Percentiles rank a stretch among this genome's conserved stretches.
Evolutionary conservation across 2,888 invertebrate species (phyloP).

Genomic region (Heteromyza rotundicornis): DNA sequence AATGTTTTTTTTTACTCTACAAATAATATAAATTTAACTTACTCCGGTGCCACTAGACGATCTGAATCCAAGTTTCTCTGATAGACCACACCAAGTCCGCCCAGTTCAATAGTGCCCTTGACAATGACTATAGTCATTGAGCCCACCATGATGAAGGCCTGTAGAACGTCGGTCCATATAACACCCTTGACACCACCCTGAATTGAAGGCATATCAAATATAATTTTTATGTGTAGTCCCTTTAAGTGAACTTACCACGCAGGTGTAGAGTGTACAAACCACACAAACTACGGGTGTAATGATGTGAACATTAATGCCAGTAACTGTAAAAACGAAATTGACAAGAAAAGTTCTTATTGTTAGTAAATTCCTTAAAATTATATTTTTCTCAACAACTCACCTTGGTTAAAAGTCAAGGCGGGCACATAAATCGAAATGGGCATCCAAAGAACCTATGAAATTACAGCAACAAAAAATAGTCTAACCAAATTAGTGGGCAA

Average conservation of each 20-base stretch:
- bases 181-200: conserved; percentile 81
- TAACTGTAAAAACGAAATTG: conserved; percentile 39
- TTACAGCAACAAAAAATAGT: no score
- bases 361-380: no score
- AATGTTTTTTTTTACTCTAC: not conserved
- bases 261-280: conserved; percentile 84
- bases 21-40: conserved; percentile 40
- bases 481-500: no score
- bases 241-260: conserved; percentile 71
- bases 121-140: conserved; percentile 74
- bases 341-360: not conserved
- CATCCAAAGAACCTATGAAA: conserved; percentile 50
- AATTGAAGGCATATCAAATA: not conserved
- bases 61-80: conserved; percentile 72
- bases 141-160: conserved; percentile 76
- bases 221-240: not conserved
- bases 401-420: conserved; percentile 79
- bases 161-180: conserved; percentile 82
- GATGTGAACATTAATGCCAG: conserved; percentile 76
- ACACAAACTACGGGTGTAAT: conserved; percentile 81
- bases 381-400: conserved; percentile 61
- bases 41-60: conserved; percentile 74
- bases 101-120: conserved; percentile 75
- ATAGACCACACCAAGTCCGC: conserved; percentile 71
- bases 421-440: conserved; percentile 71